Base-by-base conservation (phyloP, 2,888 invertebrate species). In the Lysandra bellargus region DNA sequence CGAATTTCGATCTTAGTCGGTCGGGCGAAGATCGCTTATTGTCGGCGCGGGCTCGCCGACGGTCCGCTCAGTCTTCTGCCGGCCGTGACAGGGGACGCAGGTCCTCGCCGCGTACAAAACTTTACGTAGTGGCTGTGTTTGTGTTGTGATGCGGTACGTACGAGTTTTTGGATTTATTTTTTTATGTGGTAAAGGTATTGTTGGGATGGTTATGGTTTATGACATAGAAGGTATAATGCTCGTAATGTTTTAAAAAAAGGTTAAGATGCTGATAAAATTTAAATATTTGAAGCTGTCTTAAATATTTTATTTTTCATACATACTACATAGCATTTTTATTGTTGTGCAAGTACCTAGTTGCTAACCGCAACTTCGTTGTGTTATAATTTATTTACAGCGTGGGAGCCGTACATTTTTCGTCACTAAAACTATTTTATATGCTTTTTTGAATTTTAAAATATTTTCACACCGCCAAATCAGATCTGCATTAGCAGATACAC, bases 1-100 rank as follows among this genome's bases (percentile, higher is more conserved):
- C 84, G 86, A 49, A 49, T 91, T 93, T 93, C 92, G 92, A 93
- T 93, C 93, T 93, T 93, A 93, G 88, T 86, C 89, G 91, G 91
- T 92, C 91, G 89, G 90, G 86, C 90, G 89, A 91, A 88, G 89
- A 89, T 89, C 90, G 88, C 87, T 91, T 92, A 88, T 86, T 87
- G 83, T 87, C 86, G 82, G 84, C 83, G 86, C 83, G 84, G 84
- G 82, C 82, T 81, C 83, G 82, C 81, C 82, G 81, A 81, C 79
- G 79, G 79, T 77, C 40, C 73, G 82, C 86, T 85, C 90, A 92
- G 92, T 92, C 84, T 83, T 84, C 85, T 88, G 89, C 87, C 85
- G 88, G 85, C 82, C 84, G 86, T 82, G 86, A 14, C 33, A 30
- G 14, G 69, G 12, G 69, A 88, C 86, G 84, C 83, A 84, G 86